These are phyloP conservation scores for Pasiphila rectangulata DNA, from an alignment of 2,888 invertebrate species.

Conservation along the genomic window DNA sequence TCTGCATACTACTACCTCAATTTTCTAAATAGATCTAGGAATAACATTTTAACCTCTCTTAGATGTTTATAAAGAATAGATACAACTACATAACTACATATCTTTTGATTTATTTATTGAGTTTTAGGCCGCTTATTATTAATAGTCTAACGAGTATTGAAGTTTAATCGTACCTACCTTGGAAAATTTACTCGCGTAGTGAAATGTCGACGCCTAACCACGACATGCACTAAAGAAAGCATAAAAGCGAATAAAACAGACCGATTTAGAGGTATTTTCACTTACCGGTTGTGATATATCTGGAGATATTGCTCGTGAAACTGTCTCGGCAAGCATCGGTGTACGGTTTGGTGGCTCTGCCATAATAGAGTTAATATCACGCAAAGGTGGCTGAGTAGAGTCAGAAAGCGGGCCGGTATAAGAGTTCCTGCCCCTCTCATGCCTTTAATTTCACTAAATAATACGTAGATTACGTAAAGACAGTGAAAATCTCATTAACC, in stretches of 20 bases:
- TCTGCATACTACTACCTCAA: constrained; percentile 2
- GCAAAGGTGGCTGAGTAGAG: constrained; percentile 85
- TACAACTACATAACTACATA: too few species aligned
- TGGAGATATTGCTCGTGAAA: constrained; percentile 71
- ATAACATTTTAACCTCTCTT: too few species aligned
- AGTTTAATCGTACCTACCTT: too few species aligned
- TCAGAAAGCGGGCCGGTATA: constrained; percentile 86
- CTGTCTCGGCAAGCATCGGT: constrained; percentile 76
- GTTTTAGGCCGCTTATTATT: too few species aligned
- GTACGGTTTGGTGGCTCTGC: constrained; percentile 80
- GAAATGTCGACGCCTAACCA: constrained; percentile 5
- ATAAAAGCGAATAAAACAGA: not conserved
- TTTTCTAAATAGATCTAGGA: too few species aligned
- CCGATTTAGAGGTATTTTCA: constrained; percentile 17
- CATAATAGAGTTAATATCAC: constrained; percentile 85
- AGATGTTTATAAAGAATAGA: too few species aligned
- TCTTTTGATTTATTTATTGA: too few species aligned
- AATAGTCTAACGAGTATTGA: too few species aligned
- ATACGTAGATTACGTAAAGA: not conserved
- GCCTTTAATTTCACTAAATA: constrained; percentile 33
- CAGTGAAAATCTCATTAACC: not conserved
- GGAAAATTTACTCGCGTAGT: too few species aligned
- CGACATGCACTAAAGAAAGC: constrained; percentile 5
- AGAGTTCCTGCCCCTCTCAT: constrained; percentile 74
- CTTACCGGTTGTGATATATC: constrained; percentile 82